Conservation (phyloP, 2,113 vertebrate genomes). For the Cottus gobio region DNA sequence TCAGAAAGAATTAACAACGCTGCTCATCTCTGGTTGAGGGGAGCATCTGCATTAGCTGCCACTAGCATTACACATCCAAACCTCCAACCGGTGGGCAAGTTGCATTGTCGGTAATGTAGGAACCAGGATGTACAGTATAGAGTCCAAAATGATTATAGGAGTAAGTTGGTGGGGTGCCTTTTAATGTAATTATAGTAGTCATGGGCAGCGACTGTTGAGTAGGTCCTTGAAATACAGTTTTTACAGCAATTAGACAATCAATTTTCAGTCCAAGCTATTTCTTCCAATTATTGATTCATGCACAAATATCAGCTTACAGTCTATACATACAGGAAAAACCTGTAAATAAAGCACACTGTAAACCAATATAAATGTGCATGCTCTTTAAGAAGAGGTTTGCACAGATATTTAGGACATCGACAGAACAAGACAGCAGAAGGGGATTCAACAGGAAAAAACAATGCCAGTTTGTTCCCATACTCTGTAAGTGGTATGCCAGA, state of each 20-base stretch:
- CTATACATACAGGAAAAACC: not conserved
- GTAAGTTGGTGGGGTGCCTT: not conserved
- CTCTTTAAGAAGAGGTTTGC: not conserved
- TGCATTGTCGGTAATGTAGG: not conserved
- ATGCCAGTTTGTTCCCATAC: too few species aligned
- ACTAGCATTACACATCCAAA: too few species aligned
- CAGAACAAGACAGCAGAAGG: too few species aligned
- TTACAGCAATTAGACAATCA: not conserved
- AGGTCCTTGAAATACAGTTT: not conserved
- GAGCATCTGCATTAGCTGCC: too few species aligned
- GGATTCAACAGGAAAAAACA: too few species aligned
- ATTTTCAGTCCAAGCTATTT: not conserved
- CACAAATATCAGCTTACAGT: not conserved
- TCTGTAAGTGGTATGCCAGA: not conserved
- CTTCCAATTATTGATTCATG: not conserved
- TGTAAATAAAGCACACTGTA: not conserved
- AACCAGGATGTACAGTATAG: not conserved
- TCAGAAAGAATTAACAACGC: too few species aligned
- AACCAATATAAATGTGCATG: not conserved
- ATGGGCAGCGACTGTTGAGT: not conserved
- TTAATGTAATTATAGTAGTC: not conserved
- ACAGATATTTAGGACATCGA: too few species aligned
- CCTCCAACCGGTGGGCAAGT: too few species aligned
- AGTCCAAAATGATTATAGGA: too few species aligned
- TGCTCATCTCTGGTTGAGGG: too few species aligned